These are phyloP conservation scores for Eupsilia transversa DNA, from an alignment of 2,888 invertebrate species.

Conservation along the genomic window DNA sequence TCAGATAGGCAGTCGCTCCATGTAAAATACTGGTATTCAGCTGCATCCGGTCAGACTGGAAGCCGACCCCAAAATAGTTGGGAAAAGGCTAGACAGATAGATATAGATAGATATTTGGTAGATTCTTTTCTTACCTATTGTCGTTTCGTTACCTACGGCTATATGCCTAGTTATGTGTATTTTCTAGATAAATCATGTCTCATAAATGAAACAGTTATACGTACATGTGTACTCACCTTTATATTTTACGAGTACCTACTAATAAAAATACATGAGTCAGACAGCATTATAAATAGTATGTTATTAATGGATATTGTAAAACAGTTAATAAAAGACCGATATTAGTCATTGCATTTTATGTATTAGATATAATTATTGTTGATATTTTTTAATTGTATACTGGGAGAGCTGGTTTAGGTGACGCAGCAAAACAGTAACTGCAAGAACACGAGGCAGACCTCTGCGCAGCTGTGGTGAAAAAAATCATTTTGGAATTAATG, in stretches of 20 bases:
- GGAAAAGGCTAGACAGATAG: no score
- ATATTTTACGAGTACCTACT: conserved; percentile 3
- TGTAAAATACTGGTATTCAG: no score
- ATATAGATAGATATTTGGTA: no score
- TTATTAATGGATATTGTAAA: no score
- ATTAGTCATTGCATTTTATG: neutral
- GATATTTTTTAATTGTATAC: neutral
- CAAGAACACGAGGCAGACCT: neutral
- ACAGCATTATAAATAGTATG: neutral
- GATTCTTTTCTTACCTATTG: no score
- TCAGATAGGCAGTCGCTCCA: no score
- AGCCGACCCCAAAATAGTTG: no score
- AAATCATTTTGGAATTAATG: neutral
- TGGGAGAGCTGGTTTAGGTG: neutral
- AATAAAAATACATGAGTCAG: conserved; percentile 3
- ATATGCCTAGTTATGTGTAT: no score
- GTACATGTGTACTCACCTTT: neutral
- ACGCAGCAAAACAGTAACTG: neutral
- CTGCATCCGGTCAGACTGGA: no score
- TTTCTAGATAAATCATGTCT: neutral
- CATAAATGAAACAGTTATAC: no score
- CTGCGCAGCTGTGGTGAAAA: neutral
- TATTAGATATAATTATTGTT: neutral
- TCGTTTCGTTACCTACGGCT: no score
- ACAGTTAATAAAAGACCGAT: no score